phyloP scores from a whole-genome alignment of 2,113 vertebrate genomes.

The Pteropus alecto region DNA sequence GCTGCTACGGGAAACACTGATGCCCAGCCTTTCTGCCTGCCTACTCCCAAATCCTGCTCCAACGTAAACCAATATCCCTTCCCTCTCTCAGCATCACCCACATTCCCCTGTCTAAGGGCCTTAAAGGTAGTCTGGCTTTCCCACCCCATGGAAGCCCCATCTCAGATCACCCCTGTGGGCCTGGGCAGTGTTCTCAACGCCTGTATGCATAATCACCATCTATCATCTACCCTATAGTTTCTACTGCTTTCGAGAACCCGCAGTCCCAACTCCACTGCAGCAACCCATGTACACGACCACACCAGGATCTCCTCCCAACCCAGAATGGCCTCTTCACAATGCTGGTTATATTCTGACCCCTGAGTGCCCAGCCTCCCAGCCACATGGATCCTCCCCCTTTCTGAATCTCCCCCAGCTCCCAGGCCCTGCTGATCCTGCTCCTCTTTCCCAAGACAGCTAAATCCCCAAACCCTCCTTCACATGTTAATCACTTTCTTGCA shows the following conservation, averaged over 20 bases:
- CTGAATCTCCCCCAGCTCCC: too few relatives aligned
- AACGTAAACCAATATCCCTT: not conserved
- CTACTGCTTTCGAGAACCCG: not conserved
- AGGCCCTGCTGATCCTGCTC: not conserved
- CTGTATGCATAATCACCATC: not conserved
- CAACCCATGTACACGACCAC: not conserved
- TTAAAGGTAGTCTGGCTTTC: not conserved
- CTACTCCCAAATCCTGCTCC: not conserved
- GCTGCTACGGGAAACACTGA: not conserved
- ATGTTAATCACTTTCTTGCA: not conserved
- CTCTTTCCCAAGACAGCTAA: not conserved
- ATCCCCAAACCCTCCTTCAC: not conserved
- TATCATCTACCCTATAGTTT: not conserved
- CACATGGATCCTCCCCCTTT: not conserved
- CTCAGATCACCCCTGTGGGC: not conserved
- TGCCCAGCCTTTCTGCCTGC: not conserved
- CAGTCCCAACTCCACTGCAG: not conserved
- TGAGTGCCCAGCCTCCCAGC: too few relatives aligned
- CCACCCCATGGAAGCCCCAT: fast-evolving
- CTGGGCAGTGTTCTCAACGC: not conserved
- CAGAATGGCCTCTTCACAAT: not conserved
- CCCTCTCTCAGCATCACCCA: not conserved
- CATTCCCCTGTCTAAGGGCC: not conserved
- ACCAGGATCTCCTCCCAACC: not conserved
- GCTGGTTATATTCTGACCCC: not conserved